These are phyloP conservation scores for Triplophysa bombifrons DNA, from an alignment of 2,797 vertebrate genomes.

Conservation along the genomic window DNA sequence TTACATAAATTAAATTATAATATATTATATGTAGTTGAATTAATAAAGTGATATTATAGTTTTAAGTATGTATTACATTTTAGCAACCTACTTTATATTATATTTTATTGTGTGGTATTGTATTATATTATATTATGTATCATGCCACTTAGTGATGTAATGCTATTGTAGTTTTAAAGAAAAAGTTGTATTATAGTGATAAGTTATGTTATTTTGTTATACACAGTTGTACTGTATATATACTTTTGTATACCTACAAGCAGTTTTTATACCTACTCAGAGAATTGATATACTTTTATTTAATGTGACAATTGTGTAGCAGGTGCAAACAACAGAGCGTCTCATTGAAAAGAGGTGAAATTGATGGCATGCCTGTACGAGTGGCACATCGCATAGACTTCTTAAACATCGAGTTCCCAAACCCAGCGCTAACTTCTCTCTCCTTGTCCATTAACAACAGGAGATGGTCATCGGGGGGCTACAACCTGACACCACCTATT, in stretches of 20 bases:
- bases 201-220: background rate
- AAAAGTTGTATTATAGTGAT: too few relatives aligned
- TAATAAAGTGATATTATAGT: too few relatives aligned
- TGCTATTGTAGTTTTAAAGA: too few relatives aligned
- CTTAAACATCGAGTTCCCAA: background rate
- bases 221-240: background rate
- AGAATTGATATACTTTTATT: background rate
- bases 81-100: too few relatives aligned
- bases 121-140: too few relatives aligned
- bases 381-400: background rate
- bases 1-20: too few relatives aligned
- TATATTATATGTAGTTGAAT: too few relatives aligned
- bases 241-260: background rate
- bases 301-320: background rate
- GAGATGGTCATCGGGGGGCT: constrained; percentile 95
- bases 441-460: constrained; percentile 65
- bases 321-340: background rate
- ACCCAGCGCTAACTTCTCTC: constrained; percentile 20
- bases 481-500: constrained; percentile 94
- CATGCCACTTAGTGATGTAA: too few relatives aligned
- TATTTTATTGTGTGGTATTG: too few relatives aligned
- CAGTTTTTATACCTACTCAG: background rate
- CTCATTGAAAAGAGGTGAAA: constrained; percentile 21
- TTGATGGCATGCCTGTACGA: background rate
- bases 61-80: too few relatives aligned